Conservation (phyloP, 1,140 invertebrate species). For the Charaxes varanes region DNA sequence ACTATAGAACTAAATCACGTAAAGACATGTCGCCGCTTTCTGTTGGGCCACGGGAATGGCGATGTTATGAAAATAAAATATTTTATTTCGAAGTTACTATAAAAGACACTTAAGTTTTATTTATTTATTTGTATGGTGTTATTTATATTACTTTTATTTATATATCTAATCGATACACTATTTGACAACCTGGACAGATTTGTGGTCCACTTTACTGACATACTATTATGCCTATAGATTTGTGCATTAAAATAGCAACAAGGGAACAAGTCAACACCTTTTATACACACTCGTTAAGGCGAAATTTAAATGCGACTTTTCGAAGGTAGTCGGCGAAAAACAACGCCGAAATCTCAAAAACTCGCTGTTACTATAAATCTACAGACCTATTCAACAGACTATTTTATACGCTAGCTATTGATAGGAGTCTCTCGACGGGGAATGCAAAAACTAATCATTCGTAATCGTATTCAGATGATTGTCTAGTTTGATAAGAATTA, state of each 20-base stretch:
- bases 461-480: too few species aligned
- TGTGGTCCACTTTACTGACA: too few species aligned
- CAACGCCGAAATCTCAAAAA: too few species aligned
- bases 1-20: conserved; percentile 36
- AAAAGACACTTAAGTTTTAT: too few species aligned
- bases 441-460: conserved; percentile 12
- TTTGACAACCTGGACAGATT: too few species aligned
- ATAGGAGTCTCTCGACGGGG: conserved; percentile 8
- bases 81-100: too few species aligned
- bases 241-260: too few species aligned
- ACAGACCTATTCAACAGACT: conserved; percentile 15
- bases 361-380: not conserved
- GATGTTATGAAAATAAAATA: not conserved
- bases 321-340: conserved; percentile 7
- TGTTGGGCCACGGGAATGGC: conserved; percentile 19
- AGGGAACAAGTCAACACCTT: conserved; percentile 6
- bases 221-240: too few species aligned
- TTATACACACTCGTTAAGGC: conserved; percentile 14
- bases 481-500: too few species aligned
- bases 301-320: conserved; percentile 5
- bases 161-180: too few species aligned
- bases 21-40: conserved; percentile 38
- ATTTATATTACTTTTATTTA: too few species aligned
- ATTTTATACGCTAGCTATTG: conserved; percentile 7
- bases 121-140: too few species aligned